These are phyloP conservation scores for Corythaixoides concolor DNA, from an alignment of 2,113 vertebrate species.

Conservation along the genomic window DNA sequence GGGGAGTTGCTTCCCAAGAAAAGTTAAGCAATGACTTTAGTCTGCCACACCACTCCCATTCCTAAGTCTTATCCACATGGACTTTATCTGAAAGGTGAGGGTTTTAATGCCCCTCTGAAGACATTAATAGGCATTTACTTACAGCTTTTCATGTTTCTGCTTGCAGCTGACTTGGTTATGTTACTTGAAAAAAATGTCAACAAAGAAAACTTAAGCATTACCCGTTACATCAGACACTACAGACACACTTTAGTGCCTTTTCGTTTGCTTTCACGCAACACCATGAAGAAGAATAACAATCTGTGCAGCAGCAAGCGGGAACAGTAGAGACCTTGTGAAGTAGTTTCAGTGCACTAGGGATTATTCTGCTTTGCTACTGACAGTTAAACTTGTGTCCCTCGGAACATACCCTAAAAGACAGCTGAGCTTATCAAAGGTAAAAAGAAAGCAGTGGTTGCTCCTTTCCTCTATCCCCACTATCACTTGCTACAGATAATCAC, in stretches of 20 bases:
- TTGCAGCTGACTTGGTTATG: neutral
- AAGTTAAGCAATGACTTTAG: neutral
- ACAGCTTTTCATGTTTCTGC: neutral
- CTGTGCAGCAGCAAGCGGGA: neutral
- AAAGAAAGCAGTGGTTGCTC: neutral
- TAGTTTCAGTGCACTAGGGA: neutral
- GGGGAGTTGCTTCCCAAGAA: neutral
- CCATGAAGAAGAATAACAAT: neutral
- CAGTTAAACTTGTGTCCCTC: neutral
- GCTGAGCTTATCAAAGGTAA: neutral
- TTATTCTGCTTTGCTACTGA: neutral
- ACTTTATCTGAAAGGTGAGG: neutral
- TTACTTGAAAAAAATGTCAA: too few species aligned
- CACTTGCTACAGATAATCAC: neutral
- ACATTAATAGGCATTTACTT: neutral
- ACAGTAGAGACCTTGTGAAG: neutral
- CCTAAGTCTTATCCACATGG: accelerated
- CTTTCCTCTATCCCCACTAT: neutral
- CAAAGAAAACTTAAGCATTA: neutral
- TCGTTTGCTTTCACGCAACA: neutral
- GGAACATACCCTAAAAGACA: neutral
- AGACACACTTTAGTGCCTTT: neutral
- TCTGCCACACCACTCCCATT: too few species aligned
- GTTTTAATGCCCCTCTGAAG: neutral
- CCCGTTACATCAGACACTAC: accelerated